Conservation (phyloP, 2,888 invertebrate genomes). For the Acanthosoma haemorrhoidale region DNA sequence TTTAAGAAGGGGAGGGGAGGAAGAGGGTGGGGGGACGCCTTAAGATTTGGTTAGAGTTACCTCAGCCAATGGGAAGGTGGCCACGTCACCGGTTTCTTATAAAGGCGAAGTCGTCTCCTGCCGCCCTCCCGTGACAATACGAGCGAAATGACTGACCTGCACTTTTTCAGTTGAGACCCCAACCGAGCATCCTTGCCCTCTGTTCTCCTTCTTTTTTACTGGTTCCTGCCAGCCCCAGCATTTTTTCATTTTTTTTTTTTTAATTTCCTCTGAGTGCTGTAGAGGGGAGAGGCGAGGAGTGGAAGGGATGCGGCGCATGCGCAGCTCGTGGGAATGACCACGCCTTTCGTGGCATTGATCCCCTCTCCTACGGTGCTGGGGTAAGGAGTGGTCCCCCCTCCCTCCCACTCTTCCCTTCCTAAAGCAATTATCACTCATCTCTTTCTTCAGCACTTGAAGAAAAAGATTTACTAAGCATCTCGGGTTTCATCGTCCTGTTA, state of each 20-base stretch:
- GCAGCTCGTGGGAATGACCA: not conserved
- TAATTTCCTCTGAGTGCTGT: not conserved
- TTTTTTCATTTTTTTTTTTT: conserved; percentile 23
- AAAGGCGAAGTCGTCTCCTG: not conserved
- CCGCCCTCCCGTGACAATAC: conserved; percentile 13
- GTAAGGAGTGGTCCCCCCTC: not conserved
- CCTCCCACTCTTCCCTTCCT: conserved; percentile 8
- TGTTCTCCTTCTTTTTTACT: conserved; percentile 22
- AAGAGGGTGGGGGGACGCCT: conserved; percentile 15
- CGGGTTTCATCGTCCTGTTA: not conserved
- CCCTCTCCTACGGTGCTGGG: not conserved
- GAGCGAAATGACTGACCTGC: conserved; percentile 23
- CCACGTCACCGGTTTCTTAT: conserved; percentile 26
- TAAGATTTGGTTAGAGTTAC: conserved; percentile 26
- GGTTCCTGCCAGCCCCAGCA: not conserved
- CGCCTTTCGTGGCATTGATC: conserved; percentile 26
- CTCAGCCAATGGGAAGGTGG: conserved; percentile 28
- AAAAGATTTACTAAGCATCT: conserved; percentile 14
- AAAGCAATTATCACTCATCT: conserved; percentile 25
- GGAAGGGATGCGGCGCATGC: conserved; percentile 8
- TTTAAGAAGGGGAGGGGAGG: conserved; percentile 18
- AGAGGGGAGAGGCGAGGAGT: not conserved
- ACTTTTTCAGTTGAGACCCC: conserved; percentile 18
- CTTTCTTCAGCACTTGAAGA: conserved; percentile 4
- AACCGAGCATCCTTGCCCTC: not conserved